phyloP scores from a whole-genome alignment of 2,113 vertebrate species.

The Dromiciops gliroides region DNA sequence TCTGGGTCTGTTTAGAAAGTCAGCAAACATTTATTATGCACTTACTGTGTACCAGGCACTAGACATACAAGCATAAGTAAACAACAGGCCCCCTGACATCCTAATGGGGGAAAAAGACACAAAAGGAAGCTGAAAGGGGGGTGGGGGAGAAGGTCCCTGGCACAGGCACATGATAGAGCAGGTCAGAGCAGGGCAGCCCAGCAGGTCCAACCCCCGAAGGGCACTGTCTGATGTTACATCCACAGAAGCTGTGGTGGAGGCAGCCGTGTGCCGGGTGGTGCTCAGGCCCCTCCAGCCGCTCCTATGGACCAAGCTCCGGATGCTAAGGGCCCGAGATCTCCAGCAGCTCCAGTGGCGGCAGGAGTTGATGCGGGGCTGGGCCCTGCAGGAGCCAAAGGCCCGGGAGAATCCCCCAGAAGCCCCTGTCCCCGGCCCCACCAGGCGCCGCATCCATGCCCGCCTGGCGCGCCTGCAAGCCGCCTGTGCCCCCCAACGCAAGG shows the following conservation, averaged over 20 bases:
- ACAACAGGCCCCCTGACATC: not conserved
- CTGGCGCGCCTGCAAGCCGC: conserved; percentile 85
- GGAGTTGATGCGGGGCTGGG: conserved; percentile 78
- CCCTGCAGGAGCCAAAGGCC: conserved; percentile 82
- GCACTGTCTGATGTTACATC: not conserved
- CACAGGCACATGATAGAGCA: too few relatives aligned
- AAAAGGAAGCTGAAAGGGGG: too few relatives aligned
- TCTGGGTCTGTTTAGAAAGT: not conserved
- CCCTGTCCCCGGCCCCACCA: conserved; percentile 81
- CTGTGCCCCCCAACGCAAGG: conserved; percentile 91
- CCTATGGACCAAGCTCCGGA: conserved; percentile 86
- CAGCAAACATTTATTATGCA: not conserved
- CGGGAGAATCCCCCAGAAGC: conserved; percentile 78
- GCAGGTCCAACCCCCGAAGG: too few relatives aligned
- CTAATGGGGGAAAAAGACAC: not conserved
- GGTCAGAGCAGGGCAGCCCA: not conserved
- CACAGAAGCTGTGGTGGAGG: conserved; percentile 87
- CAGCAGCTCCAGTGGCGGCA: conserved; percentile 73
- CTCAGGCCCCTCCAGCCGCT: conserved; percentile 85
- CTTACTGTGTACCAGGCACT: not conserved
- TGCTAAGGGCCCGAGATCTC: conserved; percentile 78
- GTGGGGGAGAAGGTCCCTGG: not conserved
- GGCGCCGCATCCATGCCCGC: conserved; percentile 84
- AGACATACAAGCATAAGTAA: not conserved
- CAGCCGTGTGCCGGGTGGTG: conserved; percentile 88